Conservation (phyloP, 1,140 invertebrate species). For the Pseudomyrmex pallidus region DNA sequence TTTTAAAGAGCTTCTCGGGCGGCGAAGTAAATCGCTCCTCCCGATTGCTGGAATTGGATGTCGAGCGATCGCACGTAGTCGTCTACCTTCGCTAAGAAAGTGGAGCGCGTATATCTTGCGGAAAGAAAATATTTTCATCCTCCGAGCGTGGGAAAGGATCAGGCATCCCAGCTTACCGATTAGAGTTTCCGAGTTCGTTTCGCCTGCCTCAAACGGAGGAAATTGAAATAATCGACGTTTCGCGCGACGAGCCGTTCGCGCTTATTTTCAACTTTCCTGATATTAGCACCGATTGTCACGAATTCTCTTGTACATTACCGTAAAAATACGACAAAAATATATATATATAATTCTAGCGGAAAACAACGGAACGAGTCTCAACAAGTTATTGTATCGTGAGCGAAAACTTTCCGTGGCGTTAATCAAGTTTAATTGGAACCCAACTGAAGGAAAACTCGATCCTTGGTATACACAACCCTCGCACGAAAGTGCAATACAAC, state of each 20-base stretch:
- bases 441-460: constrained; percentile 25
- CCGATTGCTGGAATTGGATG: constrained; percentile 42
- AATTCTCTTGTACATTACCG: constrained; percentile 8
- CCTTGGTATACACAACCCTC: not conserved
- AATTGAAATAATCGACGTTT: constrained; percentile 31
- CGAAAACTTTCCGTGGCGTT: constrained; percentile 26
- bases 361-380: constrained; percentile 15
- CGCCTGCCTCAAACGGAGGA: not conserved
- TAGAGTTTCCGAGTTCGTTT: constrained; percentile 14
- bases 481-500: not conserved
- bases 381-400: constrained; percentile 7
- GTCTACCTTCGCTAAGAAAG: constrained; percentile 49
- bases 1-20: constrained; percentile 55
- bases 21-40: constrained; percentile 49
- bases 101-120: constrained; percentile 42
- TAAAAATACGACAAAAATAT: not conserved
- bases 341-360: not conserved
- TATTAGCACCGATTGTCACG: not conserved
- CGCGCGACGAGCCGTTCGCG: too few relatives aligned
- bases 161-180: constrained; percentile 30
- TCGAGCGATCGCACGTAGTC: constrained; percentile 55
- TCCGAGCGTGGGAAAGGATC: constrained; percentile 19
- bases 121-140: constrained; percentile 57
- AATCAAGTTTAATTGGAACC: constrained; percentile 37
- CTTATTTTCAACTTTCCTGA: not conserved